Evolutionary conservation across 2,888 invertebrate genomes (phyloP).

Genomic region (Pseudoips prasinana): DNA sequence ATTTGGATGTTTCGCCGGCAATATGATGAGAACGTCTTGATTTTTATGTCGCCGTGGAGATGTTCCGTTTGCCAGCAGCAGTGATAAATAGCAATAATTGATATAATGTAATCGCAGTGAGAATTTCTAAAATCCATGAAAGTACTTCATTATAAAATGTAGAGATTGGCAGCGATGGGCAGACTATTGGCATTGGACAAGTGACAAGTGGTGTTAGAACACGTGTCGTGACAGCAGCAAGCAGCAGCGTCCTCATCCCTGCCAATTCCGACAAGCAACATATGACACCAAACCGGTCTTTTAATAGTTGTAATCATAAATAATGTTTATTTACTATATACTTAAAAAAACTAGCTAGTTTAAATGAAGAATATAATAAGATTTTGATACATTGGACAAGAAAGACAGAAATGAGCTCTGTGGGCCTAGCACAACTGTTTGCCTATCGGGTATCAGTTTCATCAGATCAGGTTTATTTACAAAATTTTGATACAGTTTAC

Average conservation of each 20-base stretch:
- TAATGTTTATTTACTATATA: conserved; percentile 35
- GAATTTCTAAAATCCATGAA: conserved; percentile 32
- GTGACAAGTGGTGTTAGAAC: conserved; percentile 15
- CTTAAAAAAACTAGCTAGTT: conserved; percentile 53
- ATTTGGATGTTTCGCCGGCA: too few relatives aligned
- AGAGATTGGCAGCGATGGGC: conserved; percentile 6
- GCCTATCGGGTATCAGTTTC: too few relatives aligned
- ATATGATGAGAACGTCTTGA: too few relatives aligned
- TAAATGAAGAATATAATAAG: conserved; percentile 52
- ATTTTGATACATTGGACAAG: conserved; percentile 64
- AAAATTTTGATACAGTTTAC: too few relatives aligned
- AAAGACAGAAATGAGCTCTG: neutral
- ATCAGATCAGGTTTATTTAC: too few relatives aligned
- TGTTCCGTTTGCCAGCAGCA: conserved; percentile 12
- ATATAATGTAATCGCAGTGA: neutral
- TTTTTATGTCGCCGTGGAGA: too few relatives aligned
- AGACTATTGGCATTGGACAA: too few relatives aligned
- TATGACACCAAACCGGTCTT: conserved; percentile 36
- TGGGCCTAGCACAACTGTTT: too few relatives aligned
- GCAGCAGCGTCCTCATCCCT: too few relatives aligned
- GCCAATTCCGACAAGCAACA: conserved; percentile 8
- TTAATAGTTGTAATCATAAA: conserved; percentile 29
- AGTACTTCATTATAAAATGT: conserved; percentile 6
- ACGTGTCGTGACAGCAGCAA: neutral
- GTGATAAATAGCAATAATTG: conserved; percentile 24